Evolutionary conservation across 2,888 invertebrate species (phyloP).

Genomic region (Euspilapteryx auroguttella): DNA sequence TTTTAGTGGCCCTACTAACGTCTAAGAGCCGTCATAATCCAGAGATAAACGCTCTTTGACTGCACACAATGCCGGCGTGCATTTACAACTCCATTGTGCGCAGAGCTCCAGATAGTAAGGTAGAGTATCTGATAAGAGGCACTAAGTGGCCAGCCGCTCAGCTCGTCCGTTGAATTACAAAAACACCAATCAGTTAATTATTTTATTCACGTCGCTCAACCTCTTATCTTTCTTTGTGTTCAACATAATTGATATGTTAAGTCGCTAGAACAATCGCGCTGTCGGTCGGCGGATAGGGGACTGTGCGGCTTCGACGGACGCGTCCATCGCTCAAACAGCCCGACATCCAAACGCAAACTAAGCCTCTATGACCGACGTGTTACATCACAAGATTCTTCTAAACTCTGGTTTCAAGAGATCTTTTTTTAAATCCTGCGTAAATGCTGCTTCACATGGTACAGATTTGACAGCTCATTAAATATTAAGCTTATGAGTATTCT

Average conservation of each 20-base stretch:
- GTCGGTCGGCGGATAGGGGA: constrained; percentile 28
- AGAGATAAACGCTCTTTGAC: constrained; percentile 21
- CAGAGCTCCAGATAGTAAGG: constrained; percentile 21
- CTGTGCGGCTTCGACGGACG: constrained; percentile 3
- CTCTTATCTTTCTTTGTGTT: constrained; percentile 49
- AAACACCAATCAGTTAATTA: constrained; percentile 60
- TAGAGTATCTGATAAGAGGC: constrained; percentile 37
- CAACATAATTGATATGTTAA: constrained; percentile 59
- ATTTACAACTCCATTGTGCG: constrained; percentile 41
- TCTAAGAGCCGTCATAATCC: not conserved
- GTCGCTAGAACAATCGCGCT: constrained; percentile 48
- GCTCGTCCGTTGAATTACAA: constrained; percentile 45
- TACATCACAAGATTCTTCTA: too few relatives aligned
- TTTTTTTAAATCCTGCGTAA: too few relatives aligned
- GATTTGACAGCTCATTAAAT: too few relatives aligned
- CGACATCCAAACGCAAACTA: too few relatives aligned
- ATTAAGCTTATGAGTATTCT: too few relatives aligned
- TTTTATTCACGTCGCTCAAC: constrained; percentile 56
- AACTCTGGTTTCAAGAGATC: too few relatives aligned
- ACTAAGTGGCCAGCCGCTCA: constrained; percentile 43
- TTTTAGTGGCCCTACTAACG: not conserved
- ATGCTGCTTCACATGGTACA: too few relatives aligned
- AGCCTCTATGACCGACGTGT: too few relatives aligned
- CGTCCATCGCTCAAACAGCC: too few relatives aligned
- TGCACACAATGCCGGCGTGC: constrained; percentile 29